Percentiles rank a stretch among this genome's conserved stretches.
Evolutionary conservation across 2,888 invertebrate species (phyloP).

Genomic region (Chelonus formosanus): DNA sequence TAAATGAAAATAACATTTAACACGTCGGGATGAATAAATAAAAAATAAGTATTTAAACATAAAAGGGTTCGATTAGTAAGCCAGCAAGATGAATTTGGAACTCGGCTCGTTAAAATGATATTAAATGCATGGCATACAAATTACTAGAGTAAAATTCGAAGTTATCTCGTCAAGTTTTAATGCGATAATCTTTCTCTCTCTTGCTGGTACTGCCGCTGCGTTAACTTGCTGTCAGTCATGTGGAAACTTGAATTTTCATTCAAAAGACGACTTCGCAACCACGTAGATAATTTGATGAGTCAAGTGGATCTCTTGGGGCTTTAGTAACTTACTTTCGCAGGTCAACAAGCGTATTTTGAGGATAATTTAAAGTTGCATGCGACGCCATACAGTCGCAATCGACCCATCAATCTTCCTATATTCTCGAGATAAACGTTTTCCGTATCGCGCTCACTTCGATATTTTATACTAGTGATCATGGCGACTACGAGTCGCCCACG

Average conservation of each 20-base stretch:
- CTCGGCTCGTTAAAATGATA: not conserved
- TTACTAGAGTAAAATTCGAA: conserved; percentile 5
- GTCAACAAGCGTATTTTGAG: conserved; percentile 3
- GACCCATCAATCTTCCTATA: conserved; percentile 13
- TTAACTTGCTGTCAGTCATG: conserved; percentile 13
- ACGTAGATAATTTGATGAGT: conserved; percentile 14
- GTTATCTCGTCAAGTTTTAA: conserved; percentile 8
- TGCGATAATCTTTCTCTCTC: conserved; percentile 7
- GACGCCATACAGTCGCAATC: conserved; percentile 18
- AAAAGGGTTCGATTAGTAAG: not conserved
- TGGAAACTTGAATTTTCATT: conserved; percentile 8
- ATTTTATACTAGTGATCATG: conserved; percentile 8
- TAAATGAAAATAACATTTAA: no score
- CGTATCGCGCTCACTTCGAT: conserved; percentile 14
- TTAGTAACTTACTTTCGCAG: not conserved
- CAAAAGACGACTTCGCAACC: conserved; percentile 5
- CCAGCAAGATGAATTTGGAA: not conserved
- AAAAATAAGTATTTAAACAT: not conserved
- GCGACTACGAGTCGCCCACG: conserved; percentile 13
- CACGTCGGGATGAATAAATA: no score
- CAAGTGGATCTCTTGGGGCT: conserved; percentile 3
- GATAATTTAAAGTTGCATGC: conserved; percentile 21
- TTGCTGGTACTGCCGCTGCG: not conserved
- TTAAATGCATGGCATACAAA: conserved; percentile 9
- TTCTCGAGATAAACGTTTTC: conserved; percentile 21